Conservation (phyloP, 2,888 invertebrate genomes). For the Cantharis rustica region DNA sequence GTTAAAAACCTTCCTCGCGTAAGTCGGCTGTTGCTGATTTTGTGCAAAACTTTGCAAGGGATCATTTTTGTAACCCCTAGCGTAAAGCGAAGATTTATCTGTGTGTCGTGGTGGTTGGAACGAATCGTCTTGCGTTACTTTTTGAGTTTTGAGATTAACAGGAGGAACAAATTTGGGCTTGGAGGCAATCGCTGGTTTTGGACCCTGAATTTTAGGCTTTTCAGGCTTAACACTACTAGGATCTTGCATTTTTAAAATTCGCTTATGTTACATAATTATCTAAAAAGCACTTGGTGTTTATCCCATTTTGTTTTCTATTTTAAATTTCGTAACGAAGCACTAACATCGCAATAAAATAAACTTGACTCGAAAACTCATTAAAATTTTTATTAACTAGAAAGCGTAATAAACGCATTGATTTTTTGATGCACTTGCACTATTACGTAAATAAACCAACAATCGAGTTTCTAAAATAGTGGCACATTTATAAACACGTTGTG, state of each 20-base stretch:
- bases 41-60: slow-evolving; percentile 1
- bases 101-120: background rate
- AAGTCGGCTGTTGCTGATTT: background rate
- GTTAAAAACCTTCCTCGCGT: background rate
- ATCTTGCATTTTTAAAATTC: slow-evolving; percentile 44
- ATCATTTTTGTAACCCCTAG: background rate
- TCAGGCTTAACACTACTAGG: slow-evolving; percentile 39
- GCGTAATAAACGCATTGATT: background rate
- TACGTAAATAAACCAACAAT: slow-evolving; percentile 20
- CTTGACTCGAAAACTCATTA: background rate
- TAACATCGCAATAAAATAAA: background rate
- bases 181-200: slow-evolving; percentile 52
- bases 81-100: background rate
- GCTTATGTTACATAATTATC: background rate
- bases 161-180: slow-evolving; percentile 57
- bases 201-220: slow-evolving; percentile 51
- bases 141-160: slow-evolving; percentile 46
- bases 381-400: background rate
- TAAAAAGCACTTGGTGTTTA: slow-evolving; percentile 4
- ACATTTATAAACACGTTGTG: slow-evolving; percentile 51
- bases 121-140: slow-evolving; percentile 5
- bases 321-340: background rate
- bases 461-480: slow-evolving; percentile 40
- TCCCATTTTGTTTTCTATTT: slow-evolving; percentile 6
- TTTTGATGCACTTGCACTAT: background rate